Conservation (phyloP, 2,797 vertebrate genomes). For the Bufotes viridis region DNA sequence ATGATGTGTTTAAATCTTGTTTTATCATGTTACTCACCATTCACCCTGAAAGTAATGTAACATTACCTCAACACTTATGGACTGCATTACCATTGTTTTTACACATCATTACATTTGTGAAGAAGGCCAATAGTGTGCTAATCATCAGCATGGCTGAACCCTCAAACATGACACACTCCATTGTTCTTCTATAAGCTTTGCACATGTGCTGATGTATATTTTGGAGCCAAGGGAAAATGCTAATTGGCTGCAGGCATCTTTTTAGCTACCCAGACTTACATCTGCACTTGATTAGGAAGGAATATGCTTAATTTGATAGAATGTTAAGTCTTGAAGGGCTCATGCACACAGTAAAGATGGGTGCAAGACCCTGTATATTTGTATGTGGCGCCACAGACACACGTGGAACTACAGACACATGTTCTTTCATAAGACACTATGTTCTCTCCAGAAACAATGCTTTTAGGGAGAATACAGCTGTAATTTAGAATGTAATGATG, state of each 20-base stretch:
- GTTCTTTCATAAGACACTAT: neutral
- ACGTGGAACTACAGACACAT: neutral
- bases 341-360: neutral
- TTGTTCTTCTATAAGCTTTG: conserved; percentile 35
- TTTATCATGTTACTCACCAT: conserved; percentile 2
- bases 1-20: neutral
- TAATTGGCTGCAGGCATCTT: conserved; percentile 40
- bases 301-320: conserved; percentile 23
- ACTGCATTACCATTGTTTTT: conserved; percentile 32
- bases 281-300: conserved; percentile 48
- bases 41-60: conserved; percentile 21
- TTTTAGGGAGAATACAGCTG: neutral
- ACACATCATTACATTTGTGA: conserved; percentile 23
- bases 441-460: neutral
- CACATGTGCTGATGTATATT: conserved; percentile 34
- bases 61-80: conserved; percentile 10
- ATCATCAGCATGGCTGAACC: conserved; percentile 1
- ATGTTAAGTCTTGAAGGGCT: conserved; percentile 8
- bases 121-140: neutral
- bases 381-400: neutral
- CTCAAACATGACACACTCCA: conserved; percentile 32
- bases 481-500: neutral
- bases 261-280: conserved; percentile 44
- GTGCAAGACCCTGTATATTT: neutral
- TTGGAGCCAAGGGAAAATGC: conserved; percentile 23